Conservation (phyloP, 2,113 vertebrate genomes). For the Malaclemys terrapin region DNA sequence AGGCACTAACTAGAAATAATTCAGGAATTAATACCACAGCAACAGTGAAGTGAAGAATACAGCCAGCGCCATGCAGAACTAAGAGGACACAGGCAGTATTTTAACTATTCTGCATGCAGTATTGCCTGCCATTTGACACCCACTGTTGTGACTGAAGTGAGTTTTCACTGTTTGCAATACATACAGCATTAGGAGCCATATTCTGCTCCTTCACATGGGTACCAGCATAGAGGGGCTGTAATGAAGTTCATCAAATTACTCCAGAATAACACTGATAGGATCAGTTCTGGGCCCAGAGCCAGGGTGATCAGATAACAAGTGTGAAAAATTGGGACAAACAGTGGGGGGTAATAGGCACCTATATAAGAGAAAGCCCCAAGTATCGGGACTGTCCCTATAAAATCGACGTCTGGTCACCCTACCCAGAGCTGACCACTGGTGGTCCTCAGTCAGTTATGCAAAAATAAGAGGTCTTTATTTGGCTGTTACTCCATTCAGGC, state of each 20-base stretch:
- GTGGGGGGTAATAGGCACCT: too few species aligned
- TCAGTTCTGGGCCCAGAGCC: too few species aligned
- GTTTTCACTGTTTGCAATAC: not conserved
- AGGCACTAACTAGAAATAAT: not conserved
- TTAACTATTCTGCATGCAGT: not conserved
- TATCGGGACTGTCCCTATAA: too few species aligned
- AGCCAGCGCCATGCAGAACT: not conserved
- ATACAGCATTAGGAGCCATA: not conserved
- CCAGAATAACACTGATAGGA: not conserved
- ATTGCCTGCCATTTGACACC: not conserved
- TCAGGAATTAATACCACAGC: not conserved
- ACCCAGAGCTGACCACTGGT: too few species aligned
- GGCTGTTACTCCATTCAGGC: too few species aligned
- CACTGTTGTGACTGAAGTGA: not conserved
- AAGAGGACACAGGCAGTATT: not conserved
- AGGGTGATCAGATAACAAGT: too few species aligned
- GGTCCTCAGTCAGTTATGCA: too few species aligned
- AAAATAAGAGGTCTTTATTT: too few species aligned
- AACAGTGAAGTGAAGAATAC: not conserved
- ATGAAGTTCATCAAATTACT: not conserved
- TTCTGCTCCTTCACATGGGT: not conserved
- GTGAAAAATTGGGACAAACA: too few species aligned
- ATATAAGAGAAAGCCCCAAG: too few species aligned
- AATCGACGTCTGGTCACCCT: too few species aligned
- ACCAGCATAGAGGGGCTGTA: rapidly evolving